These are phyloP conservation scores for Candoia aspera DNA, from an alignment of 2,113 vertebrate species.

Conservation along the genomic window DNA sequence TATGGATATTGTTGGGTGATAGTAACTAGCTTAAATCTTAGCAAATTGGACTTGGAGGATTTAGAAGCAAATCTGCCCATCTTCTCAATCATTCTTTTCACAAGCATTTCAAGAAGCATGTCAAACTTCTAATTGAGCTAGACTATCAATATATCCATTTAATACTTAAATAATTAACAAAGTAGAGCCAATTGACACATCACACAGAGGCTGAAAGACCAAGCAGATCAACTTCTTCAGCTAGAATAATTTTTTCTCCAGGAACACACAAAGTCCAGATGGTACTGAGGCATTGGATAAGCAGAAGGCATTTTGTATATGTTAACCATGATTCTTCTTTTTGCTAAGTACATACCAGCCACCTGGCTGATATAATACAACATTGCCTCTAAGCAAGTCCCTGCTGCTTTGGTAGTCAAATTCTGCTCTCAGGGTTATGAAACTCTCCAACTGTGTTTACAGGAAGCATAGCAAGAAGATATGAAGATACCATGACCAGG, in stretches of 20 bases:
- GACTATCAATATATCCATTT: not conserved
- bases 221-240: not conserved
- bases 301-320: not conserved
- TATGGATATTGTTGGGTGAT: not conserved
- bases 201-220: not conserved
- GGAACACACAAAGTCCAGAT: not conserved
- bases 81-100: not conserved
- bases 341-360: not conserved
- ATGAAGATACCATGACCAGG: not conserved
- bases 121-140: not conserved
- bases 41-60: not conserved
- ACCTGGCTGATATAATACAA: not conserved
- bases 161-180: too few species aligned
- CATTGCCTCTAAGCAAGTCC: not conserved
- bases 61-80: not conserved
- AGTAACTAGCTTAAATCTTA: not conserved
- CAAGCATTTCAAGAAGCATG: not conserved
- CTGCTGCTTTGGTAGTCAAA: not conserved
- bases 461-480: not conserved
- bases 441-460: not conserved
- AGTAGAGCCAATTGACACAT: not conserved
- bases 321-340: not conserved
- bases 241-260: not conserved
- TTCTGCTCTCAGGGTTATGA: not conserved
- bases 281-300: not conserved